phyloP scores from a whole-genome alignment of 2,888 invertebrate species.

The Andrena flavipes region DNA sequence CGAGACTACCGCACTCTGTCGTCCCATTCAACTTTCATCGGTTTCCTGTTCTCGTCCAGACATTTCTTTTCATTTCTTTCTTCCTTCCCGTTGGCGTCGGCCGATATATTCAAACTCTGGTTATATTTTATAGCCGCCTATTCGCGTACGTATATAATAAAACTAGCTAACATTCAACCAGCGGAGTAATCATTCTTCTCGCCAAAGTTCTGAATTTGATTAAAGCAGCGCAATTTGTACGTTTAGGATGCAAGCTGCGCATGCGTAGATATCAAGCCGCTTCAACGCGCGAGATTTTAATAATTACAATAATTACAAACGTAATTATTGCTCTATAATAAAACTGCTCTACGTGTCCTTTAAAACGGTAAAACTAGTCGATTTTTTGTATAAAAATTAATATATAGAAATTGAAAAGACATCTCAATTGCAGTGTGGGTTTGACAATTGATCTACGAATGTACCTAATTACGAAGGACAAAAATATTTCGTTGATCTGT shows the following conservation, averaged over 20 bases:
- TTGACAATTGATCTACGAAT: too few species aligned
- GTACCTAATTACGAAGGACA: slow-evolving; percentile 12
- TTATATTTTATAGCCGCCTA: not conserved
- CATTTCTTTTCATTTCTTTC: slow-evolving; percentile 2
- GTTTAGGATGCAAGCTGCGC: slow-evolving; percentile 15
- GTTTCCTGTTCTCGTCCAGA: slow-evolving; percentile 47
- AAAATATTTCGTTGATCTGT: not conserved
- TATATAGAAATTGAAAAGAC: not conserved
- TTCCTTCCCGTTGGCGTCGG: not conserved
- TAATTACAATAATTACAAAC: not conserved
- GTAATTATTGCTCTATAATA: too few species aligned
- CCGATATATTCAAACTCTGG: too few species aligned
- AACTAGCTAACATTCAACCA: not conserved
- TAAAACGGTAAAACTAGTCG: too few species aligned
- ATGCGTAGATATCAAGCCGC: slow-evolving; percentile 42
- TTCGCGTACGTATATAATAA: not conserved
- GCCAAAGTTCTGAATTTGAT: slow-evolving; percentile 50
- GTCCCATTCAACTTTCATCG: slow-evolving; percentile 45
- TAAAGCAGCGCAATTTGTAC: slow-evolving; percentile 42
- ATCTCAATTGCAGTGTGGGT: too few species aligned
- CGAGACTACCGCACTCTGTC: slow-evolving; percentile 64
- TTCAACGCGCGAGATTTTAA: slow-evolving; percentile 28
- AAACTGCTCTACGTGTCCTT: too few species aligned
- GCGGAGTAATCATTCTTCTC: not conserved
- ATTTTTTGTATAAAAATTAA: not conserved